These are phyloP conservation scores for Leguminivora glycinivorella DNA, from an alignment of 1,140 invertebrate genomes.

Conservation along the genomic window DNA sequence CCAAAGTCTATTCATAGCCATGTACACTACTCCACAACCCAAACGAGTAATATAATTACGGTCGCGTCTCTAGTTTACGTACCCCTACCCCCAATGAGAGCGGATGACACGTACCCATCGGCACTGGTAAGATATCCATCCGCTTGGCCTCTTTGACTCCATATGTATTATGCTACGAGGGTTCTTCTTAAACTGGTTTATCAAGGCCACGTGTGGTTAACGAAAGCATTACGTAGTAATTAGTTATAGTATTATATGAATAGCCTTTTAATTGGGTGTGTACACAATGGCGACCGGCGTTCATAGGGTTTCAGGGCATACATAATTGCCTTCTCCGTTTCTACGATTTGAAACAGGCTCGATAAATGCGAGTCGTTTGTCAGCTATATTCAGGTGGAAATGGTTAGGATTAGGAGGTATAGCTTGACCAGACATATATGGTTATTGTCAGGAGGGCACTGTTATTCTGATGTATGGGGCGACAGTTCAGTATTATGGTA, in stretches of 20 bases:
- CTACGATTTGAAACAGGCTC: not conserved
- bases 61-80: not conserved
- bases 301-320: not conserved
- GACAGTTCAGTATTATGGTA: too few relatives aligned
- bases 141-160: not conserved
- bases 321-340: not conserved
- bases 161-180: not conserved
- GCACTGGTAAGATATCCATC: not conserved
- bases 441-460: too few relatives aligned
- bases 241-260: slow-evolving; percentile 5
- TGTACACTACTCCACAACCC: not conserved
- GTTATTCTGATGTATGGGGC: too few relatives aligned
- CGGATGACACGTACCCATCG: not conserved
- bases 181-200: not conserved
- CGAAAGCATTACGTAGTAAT: not conserved
- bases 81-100: not conserved
- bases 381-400: not conserved
- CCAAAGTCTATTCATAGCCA: not conserved
- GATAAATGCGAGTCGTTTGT: not conserved
- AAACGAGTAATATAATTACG: not conserved
- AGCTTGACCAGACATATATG: too few relatives aligned
- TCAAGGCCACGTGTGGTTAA: not conserved
- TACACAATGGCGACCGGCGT: not conserved
- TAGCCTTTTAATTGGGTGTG: slow-evolving; percentile 5
- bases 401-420: not conserved